phyloP scores from a whole-genome alignment of 2,113 vertebrate genomes.

The Amphilophus citrinellus region DNA sequence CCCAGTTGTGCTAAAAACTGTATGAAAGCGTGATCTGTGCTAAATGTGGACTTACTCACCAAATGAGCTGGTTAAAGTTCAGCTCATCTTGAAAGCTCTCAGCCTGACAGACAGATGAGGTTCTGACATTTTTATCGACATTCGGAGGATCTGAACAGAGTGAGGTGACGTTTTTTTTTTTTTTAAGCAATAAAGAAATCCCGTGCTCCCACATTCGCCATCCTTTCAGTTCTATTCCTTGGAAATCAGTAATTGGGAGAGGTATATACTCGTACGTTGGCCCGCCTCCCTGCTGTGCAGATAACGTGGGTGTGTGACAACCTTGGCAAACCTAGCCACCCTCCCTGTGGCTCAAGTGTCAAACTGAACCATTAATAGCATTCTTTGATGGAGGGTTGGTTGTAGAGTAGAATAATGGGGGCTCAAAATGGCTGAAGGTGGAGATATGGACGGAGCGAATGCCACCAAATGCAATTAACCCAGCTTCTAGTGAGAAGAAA shows the following conservation, averaged over 20 bases:
- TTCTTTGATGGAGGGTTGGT: constrained; percentile 8
- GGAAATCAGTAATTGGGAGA: neutral
- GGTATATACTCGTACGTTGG: neutral
- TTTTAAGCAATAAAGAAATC: neutral
- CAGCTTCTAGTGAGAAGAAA: constrained; percentile 3
- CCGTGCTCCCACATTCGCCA: too few relatives aligned
- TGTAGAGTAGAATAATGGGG: neutral
- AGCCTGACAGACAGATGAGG: neutral
- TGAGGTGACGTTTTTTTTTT: neutral
- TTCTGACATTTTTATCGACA: too few relatives aligned
- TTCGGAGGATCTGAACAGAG: neutral
- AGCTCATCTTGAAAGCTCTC: neutral
- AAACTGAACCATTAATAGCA: constrained; percentile 18
- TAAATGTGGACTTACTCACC: neutral
- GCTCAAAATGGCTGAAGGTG: neutral
- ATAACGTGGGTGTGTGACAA: neutral
- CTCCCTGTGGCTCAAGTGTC: constrained; percentile 4
- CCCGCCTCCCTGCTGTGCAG: neutral
- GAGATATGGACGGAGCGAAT: neutral
- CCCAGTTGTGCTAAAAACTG: neutral
- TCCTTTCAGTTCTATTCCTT: neutral
- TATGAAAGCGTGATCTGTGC: neutral
- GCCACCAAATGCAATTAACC: constrained; percentile 6
- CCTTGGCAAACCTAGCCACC: neutral
- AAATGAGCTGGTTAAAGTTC: neutral